A percentile compares a stretch with the other conserved stretches of the same genome.
phyloP scores from a whole-genome alignment of 2,113 vertebrate genomes.

The Crotalus helleri region DNA sequence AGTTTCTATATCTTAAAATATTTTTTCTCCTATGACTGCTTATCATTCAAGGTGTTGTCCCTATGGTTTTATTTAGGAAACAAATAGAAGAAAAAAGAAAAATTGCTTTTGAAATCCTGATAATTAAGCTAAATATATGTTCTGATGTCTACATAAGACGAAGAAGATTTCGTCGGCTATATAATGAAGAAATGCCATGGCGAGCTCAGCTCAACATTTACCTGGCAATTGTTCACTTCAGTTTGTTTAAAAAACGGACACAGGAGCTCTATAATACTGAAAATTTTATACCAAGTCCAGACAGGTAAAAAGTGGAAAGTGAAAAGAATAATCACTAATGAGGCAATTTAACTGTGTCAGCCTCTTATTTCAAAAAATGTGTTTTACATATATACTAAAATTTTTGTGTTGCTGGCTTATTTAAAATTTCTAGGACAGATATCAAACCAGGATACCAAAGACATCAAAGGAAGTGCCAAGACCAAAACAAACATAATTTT shows the following conservation, averaged over 20 bases:
- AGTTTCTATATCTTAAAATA: not conserved
- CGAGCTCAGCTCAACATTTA: slow-evolving; percentile 80
- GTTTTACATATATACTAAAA: not conserved
- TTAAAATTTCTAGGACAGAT: not conserved
- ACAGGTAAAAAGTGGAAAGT: slow-evolving; percentile 62
- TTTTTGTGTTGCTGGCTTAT: not conserved
- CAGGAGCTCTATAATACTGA: slow-evolving; percentile 52
- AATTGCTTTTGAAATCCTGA: slow-evolving; percentile 61
- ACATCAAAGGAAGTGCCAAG: not conserved
- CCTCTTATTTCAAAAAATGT: not conserved
- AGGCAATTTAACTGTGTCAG: not conserved
- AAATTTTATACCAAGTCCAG: slow-evolving; percentile 10
- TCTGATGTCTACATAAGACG: slow-evolving; percentile 59
- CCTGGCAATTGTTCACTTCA: slow-evolving; percentile 75
- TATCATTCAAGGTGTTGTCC: not conserved
- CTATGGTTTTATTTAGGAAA: slow-evolving; percentile 51
- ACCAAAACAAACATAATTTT: not conserved
- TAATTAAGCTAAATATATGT: slow-evolving; percentile 60
- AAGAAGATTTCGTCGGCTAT: slow-evolving; percentile 67
- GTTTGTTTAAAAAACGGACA: slow-evolving; percentile 70
- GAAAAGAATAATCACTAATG: not conserved
- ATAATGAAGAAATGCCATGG: slow-evolving; percentile 82
- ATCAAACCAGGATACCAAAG: not conserved
- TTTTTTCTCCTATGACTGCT: not conserved
- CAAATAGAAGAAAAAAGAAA: slow-evolving; percentile 51